These are phyloP conservation scores for Paracanthobrama guichenoti DNA, from an alignment of 2,113 vertebrate species.

Conservation along the genomic window DNA sequence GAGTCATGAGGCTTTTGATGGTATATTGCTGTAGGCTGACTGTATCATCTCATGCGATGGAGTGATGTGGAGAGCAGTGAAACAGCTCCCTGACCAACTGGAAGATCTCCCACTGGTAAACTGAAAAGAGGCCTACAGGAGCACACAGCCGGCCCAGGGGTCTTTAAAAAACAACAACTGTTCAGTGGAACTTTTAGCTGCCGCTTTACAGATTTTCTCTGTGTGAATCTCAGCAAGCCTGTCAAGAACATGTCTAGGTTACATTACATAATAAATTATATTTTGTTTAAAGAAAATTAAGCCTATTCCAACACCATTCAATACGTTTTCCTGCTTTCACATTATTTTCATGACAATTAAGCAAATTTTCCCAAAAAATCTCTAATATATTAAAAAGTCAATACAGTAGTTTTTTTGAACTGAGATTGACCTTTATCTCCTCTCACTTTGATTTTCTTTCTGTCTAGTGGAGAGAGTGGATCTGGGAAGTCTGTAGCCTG, in stretches of 20 bases:
- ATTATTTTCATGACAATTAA: too few species aligned
- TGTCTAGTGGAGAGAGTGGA: slow-evolving; percentile 86
- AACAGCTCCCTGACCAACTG: not conserved
- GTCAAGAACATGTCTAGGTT: not conserved
- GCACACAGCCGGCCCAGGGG: not conserved
- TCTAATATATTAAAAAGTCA: not conserved
- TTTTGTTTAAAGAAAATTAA: too few species aligned
- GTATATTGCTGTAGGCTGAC: slow-evolving; percentile 14
- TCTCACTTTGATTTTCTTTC: not conserved
- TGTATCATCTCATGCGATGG: not conserved
- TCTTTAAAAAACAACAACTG: not conserved
- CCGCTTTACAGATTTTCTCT: not conserved
- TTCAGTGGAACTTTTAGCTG: not conserved
- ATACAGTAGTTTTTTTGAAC: not conserved
- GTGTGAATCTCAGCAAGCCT: not conserved
- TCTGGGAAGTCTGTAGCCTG: slow-evolving; percentile 91
- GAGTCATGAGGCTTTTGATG: not conserved
- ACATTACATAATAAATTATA: too few species aligned
- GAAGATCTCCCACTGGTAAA: not conserved
- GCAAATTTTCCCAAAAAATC: too few species aligned
- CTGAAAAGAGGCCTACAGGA: not conserved
- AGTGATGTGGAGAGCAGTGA: not conserved
- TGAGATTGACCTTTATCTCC: not conserved
- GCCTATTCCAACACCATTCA: too few species aligned
- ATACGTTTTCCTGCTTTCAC: too few species aligned